Conservation (phyloP, 2,113 vertebrate species). For the Protobothrops flavoviridis region DNA sequence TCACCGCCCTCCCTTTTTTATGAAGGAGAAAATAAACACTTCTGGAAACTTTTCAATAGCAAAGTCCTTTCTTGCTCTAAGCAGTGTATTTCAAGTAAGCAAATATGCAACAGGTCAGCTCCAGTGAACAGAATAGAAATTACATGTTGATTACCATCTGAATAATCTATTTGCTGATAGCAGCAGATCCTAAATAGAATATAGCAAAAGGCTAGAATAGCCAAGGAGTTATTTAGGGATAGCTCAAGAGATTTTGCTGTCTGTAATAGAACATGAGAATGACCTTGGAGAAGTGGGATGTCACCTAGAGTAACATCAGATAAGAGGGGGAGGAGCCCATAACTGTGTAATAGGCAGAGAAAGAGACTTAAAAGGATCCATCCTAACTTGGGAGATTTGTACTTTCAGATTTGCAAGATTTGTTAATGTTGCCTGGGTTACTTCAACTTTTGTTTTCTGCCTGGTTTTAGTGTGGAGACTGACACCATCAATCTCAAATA, state of each 20-base stretch:
- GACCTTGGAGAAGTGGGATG: background rate
- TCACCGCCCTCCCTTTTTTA: constrained; percentile 6
- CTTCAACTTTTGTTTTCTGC: background rate
- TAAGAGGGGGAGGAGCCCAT: background rate
- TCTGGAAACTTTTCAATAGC: constrained; percentile 1
- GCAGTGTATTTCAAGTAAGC: background rate
- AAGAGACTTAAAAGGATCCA: background rate
- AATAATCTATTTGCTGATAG: background rate
- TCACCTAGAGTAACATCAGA: background rate
- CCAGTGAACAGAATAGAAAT: constrained; percentile 23
- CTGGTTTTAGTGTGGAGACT: background rate
- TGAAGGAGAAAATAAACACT: constrained; percentile 12
- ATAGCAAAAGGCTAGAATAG: background rate
- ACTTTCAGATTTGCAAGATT: background rate
- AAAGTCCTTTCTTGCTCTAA: constrained; percentile 2
- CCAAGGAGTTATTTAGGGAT: background rate
- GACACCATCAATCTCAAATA: background rate
- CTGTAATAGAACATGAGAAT: background rate
- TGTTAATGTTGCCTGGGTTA: background rate
- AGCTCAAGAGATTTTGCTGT: background rate
- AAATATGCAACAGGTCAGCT: constrained; percentile 1
- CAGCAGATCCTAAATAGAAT: background rate
- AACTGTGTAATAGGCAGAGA: background rate
- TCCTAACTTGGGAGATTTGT: background rate
- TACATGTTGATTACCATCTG: constrained; percentile 8